Evolutionary conservation across 37 sponge, comb jelly and placozoan species (phyloP), one percentile per base, ranked within the genome.

Genomic region (Ianthella basta): DNA sequence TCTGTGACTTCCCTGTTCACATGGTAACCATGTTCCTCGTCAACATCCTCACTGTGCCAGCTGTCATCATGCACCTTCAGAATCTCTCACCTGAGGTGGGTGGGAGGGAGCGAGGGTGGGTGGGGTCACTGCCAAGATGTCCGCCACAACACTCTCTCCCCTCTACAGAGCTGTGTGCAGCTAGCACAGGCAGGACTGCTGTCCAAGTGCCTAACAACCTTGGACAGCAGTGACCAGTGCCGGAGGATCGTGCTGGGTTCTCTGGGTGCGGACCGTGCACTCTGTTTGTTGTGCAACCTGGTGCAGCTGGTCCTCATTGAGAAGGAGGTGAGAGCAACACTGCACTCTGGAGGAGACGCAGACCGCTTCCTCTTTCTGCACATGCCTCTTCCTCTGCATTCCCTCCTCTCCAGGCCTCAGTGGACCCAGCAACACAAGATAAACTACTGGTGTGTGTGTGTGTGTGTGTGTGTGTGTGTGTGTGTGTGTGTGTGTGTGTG

Each of bases 21-120:
- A 91, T 91, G 91, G 34, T 92, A 67, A 54, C 65, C 14, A 15
- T 68, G 38, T 92, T 92, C 56, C 55, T 55, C 14, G 23, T 8
- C 38, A 59, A 64, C 25, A 56, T 92, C 13, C 66, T 92, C 54
- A 83, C 86, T 56, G 86, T 86, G 18, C 92, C 92, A 34, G 92
- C 80, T 14, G 56, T 50, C 20, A 66, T 92, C 14, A 34, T 86
- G 24, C 81, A 88, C 40, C 55, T 92, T 24, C 75, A 92, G 24
- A 85, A 78, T 6, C 73, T 83, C 4, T 77, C 86, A 24, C 89
- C 88, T 68, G 89, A 92, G 83, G 92, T 92, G 53, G 33, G 84
- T 24, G 23, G 50, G 50, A 19, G 8, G 8, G 12, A 20, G 35
- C 16, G 55, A 4, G 25, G 8, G 32, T 44, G 50, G 50, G 50